Percentiles rank a stretch among this genome's conserved stretches.
Evolutionary conservation across 2,888 invertebrate species (phyloP).

Genomic region (Pseudococcus longispinus): DNA sequence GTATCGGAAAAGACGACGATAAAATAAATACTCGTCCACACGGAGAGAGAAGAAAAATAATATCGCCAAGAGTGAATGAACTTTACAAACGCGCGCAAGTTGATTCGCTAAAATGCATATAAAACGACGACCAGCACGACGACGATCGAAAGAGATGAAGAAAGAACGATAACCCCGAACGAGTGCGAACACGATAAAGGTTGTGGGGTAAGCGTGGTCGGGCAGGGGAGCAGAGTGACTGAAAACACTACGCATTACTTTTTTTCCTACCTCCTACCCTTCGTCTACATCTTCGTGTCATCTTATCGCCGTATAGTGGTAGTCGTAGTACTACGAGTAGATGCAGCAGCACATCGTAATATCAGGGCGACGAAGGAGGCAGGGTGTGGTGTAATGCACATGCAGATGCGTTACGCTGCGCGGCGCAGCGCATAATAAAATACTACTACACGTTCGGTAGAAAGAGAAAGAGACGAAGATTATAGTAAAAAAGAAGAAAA

Average conservation of each 20-base stretch:
- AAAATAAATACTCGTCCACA: background rate
- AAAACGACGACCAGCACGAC: background rate
- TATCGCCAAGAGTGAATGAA: background rate
- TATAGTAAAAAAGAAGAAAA: conserved; percentile 7
- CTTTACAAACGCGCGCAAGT: conserved; percentile 18
- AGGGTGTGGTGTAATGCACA: conserved; percentile 18
- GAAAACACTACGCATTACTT: conserved; percentile 36
- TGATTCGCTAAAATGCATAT: conserved; percentile 19
- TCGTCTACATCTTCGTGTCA: background rate
- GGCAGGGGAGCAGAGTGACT: background rate
- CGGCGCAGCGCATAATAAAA: background rate
- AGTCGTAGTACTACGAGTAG: background rate
- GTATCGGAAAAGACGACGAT: background rate
- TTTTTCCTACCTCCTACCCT: background rate
- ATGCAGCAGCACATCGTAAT: background rate
- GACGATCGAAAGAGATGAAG: conserved; percentile 2
- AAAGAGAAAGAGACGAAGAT: background rate
- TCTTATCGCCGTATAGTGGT: background rate
- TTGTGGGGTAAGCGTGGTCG: background rate
- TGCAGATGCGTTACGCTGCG: conserved; percentile 43
- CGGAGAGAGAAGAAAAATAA: background rate
- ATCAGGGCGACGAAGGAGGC: background rate
- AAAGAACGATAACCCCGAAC: conserved; percentile 25
- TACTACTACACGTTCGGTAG: background rate
- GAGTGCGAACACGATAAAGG: conserved; percentile 14